phyloP scores from a whole-genome alignment of 2,888 invertebrate genomes.

The Julus scanicus region DNA sequence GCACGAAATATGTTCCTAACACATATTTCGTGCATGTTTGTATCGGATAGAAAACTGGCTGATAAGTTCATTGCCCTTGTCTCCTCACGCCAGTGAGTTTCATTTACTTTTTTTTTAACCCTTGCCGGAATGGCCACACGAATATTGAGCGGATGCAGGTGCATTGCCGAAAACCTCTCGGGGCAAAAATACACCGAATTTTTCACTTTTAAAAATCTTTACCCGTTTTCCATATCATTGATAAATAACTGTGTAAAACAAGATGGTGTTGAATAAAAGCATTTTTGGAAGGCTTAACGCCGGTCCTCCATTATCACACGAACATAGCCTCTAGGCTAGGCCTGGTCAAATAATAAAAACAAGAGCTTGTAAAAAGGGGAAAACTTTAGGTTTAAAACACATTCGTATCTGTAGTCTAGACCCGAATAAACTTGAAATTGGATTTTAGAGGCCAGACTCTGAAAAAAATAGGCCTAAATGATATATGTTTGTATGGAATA shows the following conservation, averaged over 20 bases:
- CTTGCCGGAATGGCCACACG: conserved; percentile 32
- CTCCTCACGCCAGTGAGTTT: neutral
- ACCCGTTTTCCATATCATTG: neutral
- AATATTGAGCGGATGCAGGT: neutral
- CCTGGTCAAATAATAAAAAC: no score
- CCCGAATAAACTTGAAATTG: no score
- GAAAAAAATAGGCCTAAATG: no score
- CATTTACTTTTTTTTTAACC: conserved; percentile 14
- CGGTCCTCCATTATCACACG: neutral
- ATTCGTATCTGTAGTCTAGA: no score
- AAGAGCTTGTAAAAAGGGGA: no score
- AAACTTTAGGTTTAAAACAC: no score
- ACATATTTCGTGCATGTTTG: conserved; percentile 19
- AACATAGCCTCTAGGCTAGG: neutral
- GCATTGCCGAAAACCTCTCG: neutral
- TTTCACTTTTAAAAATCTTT: neutral
- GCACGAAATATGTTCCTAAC: neutral
- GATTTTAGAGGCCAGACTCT: no score
- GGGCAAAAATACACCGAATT: neutral
- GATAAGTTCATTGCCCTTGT: conserved; percentile 37
- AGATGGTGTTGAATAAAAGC: neutral
- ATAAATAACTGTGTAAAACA: neutral
- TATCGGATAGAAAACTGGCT: neutral
- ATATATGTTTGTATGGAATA: no score
- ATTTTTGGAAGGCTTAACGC: neutral